Conservation (phyloP, 2,113 vertebrate genomes). For the Procavia capensis region DNA sequence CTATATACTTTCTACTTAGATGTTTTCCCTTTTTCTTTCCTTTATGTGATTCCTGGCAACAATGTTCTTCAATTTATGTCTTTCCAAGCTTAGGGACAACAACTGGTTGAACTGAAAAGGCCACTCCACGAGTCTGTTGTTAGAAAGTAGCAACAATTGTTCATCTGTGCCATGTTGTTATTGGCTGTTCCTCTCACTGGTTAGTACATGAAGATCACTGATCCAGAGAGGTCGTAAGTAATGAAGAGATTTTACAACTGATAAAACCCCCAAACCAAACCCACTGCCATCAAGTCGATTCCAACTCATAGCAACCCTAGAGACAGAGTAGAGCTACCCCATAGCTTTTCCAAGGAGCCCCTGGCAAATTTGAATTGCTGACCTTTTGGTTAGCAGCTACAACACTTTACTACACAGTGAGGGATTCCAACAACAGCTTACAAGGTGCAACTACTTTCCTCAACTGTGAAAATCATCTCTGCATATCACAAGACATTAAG, state of each 20-base stretch:
- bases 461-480: conserved; percentile 52
- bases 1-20: background rate
- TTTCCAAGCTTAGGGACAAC: background rate
- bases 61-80: background rate
- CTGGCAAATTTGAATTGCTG: too few relatives aligned
- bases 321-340: too few relatives aligned
- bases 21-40: background rate
- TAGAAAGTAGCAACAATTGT: background rate
- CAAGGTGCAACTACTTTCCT: background rate
- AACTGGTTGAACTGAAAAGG: background rate
- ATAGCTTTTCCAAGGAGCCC: too few relatives aligned
- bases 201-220: conserved; percentile 21
- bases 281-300: too few relatives aligned
- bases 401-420: too few relatives aligned
- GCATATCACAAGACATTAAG: background rate
- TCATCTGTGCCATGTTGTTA: background rate
- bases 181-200: background rate
- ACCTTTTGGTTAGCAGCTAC: too few relatives aligned
- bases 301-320: too few relatives aligned
- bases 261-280: too few relatives aligned
- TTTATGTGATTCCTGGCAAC: background rate
- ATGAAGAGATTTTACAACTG: conserved; percentile 48
- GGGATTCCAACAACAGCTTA: too few relatives aligned
- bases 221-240: background rate
- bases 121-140: background rate